Conservation (phyloP, 30 jellyfish, hydroid and myxozoan species). For the Cassiopea andromeda region DNA sequence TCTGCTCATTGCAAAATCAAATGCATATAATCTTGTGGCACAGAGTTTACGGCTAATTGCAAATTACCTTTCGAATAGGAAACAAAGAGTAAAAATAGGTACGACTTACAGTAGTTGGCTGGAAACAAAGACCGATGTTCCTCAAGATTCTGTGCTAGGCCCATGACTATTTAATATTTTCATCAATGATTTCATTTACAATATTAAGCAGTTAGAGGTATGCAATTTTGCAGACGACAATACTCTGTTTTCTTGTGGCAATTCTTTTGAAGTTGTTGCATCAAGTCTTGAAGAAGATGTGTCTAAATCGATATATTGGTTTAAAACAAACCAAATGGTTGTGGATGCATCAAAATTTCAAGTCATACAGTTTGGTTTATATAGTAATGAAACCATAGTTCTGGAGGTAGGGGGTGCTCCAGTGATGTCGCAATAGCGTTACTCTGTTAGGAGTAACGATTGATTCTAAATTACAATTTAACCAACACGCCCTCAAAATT, state of each 20-base stretch:
- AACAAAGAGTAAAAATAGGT: neutral
- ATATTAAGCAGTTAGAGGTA: neutral
- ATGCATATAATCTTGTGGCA: conserved; percentile 12
- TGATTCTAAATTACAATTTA: neutral
- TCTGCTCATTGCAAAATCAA: conserved; percentile 30
- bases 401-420: conserved; percentile 5
- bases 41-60: neutral
- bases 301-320: conserved; percentile 3
- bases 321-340: conserved; percentile 8
- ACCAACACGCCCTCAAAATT: neutral
- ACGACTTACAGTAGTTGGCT: neutral
- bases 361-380: neutral
- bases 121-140: conserved; percentile 10
- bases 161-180: neutral
- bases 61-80: neutral
- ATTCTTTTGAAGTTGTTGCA: conserved; percentile 20
- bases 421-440: neutral
- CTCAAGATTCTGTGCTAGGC: conserved; percentile 10
- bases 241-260: neutral
- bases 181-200: neutral
- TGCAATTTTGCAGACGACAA: neutral
- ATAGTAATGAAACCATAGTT: neutral
- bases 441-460: neutral
- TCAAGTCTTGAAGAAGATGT: conserved; percentile 1
- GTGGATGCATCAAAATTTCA: neutral